Conservation (phyloP, 2,888 invertebrate genomes). For the Plemyria rubiginata region DNA sequence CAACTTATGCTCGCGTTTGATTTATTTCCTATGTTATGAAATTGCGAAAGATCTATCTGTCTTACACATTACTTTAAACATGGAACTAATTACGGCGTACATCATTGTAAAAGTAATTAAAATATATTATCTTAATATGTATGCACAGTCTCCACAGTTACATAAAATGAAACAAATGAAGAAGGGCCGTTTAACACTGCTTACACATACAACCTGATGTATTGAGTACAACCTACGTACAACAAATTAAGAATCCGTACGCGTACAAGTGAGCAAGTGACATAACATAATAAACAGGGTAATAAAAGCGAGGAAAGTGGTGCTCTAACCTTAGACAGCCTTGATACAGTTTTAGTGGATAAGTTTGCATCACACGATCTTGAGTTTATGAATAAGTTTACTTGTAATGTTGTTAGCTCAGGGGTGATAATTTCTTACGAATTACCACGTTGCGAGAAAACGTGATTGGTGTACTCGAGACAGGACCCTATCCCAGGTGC, state of each 20-base stretch:
- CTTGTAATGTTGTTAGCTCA: constrained; percentile 48
- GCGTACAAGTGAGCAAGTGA: constrained; percentile 41
- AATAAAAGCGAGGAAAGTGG: constrained; percentile 49
- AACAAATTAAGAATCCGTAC: constrained; percentile 43
- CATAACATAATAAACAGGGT: constrained; percentile 41
- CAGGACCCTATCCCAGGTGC: constrained; percentile 14
- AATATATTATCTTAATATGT: constrained; percentile 47
- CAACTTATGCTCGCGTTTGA: not conserved
- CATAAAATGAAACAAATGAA: constrained; percentile 49
- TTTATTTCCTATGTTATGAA: not conserved
- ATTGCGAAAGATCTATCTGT: constrained; percentile 3
- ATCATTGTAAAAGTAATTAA: constrained; percentile 35
- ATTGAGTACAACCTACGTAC: constrained; percentile 17
- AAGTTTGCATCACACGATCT: constrained; percentile 43
- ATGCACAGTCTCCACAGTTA: constrained; percentile 43
- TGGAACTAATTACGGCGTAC: constrained; percentile 48
- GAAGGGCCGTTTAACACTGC: constrained; percentile 40
- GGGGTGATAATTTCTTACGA: constrained; percentile 53
- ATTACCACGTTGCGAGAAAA: constrained; percentile 53
- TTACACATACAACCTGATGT: constrained; percentile 33
- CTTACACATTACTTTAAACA: constrained; percentile 17
- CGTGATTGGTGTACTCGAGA: constrained; percentile 42
- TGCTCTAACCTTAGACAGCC: constrained; percentile 44
- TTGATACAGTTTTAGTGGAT: constrained; percentile 48
- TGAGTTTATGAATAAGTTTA: constrained; percentile 41